Evolutionary conservation across 2,797 vertebrate species (phyloP).

Genomic region (Gadopsis bispinosus): DNA sequence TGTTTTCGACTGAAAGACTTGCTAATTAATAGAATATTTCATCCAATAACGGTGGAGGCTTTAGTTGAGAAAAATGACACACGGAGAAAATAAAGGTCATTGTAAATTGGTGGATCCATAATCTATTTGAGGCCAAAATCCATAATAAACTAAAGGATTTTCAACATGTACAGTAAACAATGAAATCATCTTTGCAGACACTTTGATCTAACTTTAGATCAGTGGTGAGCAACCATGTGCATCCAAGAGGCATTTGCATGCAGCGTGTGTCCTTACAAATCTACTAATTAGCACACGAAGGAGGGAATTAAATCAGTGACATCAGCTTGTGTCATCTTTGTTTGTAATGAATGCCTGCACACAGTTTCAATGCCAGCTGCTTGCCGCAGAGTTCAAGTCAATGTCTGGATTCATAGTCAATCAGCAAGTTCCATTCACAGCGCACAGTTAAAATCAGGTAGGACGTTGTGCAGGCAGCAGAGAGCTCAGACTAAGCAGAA

Average conservation of each 20-base stretch:
- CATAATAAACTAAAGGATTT: not conserved
- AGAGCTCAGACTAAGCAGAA: not conserved
- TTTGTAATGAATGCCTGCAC: slow-evolving; percentile 28
- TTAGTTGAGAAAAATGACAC: slow-evolving; percentile 34
- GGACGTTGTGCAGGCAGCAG: not conserved
- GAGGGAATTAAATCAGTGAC: slow-evolving; percentile 19
- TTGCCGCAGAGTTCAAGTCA: slow-evolving; percentile 7
- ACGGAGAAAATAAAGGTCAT: not conserved
- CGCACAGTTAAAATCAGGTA: not conserved
- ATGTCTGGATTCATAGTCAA: slow-evolving; percentile 14
- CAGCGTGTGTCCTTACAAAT: not conserved
- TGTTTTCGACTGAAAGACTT: not conserved
- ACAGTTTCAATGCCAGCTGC: slow-evolving; percentile 22
- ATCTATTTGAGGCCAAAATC: slow-evolving; percentile 3
- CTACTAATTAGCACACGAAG: not conserved
- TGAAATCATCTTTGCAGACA: not conserved
- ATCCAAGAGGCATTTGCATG: not conserved
- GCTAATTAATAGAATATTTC: slow-evolving; percentile 6
- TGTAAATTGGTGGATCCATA: not conserved
- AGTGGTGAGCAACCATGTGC: not conserved
- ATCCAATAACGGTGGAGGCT: not conserved
- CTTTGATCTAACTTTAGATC: slow-evolving; percentile 18
- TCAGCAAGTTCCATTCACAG: not conserved
- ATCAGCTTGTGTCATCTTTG: not conserved
- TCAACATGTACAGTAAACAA: slow-evolving; percentile 11